Conservation (phyloP, 1,140 invertebrate genomes). For the Diprion similis region DNA sequence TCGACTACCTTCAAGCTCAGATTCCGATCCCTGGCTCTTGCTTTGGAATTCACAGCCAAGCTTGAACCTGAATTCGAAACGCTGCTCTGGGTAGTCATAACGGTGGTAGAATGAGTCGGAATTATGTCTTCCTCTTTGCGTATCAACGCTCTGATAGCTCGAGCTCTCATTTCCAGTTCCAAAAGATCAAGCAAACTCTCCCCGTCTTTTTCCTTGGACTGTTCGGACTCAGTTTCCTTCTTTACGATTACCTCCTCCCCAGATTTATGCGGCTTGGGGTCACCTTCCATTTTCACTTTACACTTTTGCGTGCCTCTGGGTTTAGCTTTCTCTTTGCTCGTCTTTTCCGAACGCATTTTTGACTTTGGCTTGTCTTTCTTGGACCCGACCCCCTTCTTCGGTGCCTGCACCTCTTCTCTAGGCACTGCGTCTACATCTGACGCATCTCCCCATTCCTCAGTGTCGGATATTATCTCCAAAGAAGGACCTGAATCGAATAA, state of each 20-base stretch:
- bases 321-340: constrained; percentile 24
- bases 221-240: constrained; percentile 38
- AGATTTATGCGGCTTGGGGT: constrained; percentile 25
- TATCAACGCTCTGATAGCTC: constrained; percentile 63
- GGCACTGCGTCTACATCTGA: constrained; percentile 45
- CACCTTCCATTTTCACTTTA: constrained; percentile 33
- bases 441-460: constrained; percentile 50
- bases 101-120: constrained; percentile 19
- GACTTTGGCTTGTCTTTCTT: constrained; percentile 22
- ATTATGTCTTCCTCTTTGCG: constrained; percentile 59
- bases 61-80: constrained; percentile 26
- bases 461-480: constrained; percentile 59
- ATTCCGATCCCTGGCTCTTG: constrained; percentile 21
- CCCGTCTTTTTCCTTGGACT: constrained; percentile 54
- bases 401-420: constrained; percentile 33
- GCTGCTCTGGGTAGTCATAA: constrained; percentile 8
- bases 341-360: constrained; percentile 27
- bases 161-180: constrained; percentile 64
- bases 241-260: constrained; percentile 35
- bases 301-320: constrained; percentile 23
- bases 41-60: constrained; percentile 26
- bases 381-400: constrained; percentile 24
- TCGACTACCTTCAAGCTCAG: constrained; percentile 12
- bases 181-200: constrained; percentile 62
- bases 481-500: constrained; percentile 45